Conservation (phyloP, 2,797 vertebrate species). For the Notolepis coatsorum region DNA sequence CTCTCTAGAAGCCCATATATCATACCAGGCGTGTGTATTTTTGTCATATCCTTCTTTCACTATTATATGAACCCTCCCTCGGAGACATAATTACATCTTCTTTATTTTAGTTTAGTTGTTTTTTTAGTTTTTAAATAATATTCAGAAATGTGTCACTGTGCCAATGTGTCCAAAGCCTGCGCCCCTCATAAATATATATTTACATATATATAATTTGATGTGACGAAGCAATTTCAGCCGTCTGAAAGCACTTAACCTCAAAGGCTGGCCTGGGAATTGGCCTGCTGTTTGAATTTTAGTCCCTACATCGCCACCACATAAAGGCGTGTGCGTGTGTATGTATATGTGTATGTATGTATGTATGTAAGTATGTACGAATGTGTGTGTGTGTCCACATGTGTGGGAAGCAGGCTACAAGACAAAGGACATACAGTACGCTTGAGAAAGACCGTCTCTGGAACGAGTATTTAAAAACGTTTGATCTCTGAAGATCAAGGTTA, state of each 20-base stretch:
- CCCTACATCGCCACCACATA: slow-evolving; percentile 36
- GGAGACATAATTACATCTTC: slow-evolving; percentile 67
- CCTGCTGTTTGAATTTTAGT: slow-evolving; percentile 55
- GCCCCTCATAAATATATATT: slow-evolving; percentile 73
- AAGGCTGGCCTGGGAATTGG: slow-evolving; percentile 52
- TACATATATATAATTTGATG: too few species aligned
- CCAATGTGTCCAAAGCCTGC: slow-evolving; percentile 36
- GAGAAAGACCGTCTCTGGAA: too few species aligned
- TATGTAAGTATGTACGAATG: neutral
- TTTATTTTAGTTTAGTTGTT: neutral
- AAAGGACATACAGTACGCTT: too few species aligned
- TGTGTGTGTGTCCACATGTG: neutral
- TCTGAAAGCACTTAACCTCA: slow-evolving; percentile 75
- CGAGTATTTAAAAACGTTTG: too few species aligned
- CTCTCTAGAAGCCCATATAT: slow-evolving; percentile 19
- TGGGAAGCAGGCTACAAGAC: too few species aligned
- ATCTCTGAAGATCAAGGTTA: too few species aligned
- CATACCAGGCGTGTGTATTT: slow-evolving; percentile 3
- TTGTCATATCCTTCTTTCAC: slow-evolving; percentile 38
- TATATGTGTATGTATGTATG: slow-evolving; percentile 2
- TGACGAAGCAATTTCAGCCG: slow-evolving; percentile 70
- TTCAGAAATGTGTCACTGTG: slow-evolving; percentile 43
- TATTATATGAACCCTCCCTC: slow-evolving; percentile 55
- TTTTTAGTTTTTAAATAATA: slow-evolving; percentile 45
- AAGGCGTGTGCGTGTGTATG: slow-evolving; percentile 35